Evolutionary conservation across 2,113 vertebrate genomes (phyloP).

Genomic region (Petrocephalus microphthalmus): DNA sequence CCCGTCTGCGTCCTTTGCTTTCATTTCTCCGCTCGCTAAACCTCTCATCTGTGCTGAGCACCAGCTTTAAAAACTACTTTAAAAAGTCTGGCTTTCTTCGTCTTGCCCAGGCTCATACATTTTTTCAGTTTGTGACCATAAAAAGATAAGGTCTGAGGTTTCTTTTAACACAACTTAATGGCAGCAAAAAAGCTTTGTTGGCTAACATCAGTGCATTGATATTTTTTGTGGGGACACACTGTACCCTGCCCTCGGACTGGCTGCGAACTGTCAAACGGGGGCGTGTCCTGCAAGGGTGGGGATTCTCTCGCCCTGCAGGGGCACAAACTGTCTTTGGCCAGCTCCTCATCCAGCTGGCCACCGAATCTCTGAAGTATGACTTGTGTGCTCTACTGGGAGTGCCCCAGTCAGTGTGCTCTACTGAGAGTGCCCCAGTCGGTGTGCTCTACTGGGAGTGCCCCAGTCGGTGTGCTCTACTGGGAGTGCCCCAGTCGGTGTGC

Average conservation of each 20-base stretch:
- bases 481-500: neutral
- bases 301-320: constrained; percentile 22
- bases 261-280: neutral
- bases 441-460: neutral
- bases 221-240: neutral
- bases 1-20: neutral
- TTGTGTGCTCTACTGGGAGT: neutral
- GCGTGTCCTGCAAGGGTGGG: constrained; percentile 23
- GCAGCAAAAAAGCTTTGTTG: neutral
- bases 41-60: neutral
- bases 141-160: neutral
- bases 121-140: neutral
- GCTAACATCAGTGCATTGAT: neutral
- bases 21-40: neutral
- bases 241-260: neutral
- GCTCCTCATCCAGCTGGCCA: neutral
- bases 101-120: neutral
- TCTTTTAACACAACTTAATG: neutral
- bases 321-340: neutral
- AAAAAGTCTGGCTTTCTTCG: neutral
- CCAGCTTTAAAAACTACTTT: neutral
- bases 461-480: neutral
- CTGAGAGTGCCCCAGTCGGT: neutral
- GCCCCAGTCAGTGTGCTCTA: neutral
- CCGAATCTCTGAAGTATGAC: neutral